These are phyloP conservation scores for Miltochrista miniata DNA, from an alignment of 2,888 invertebrate genomes.

Conservation along the genomic window DNA sequence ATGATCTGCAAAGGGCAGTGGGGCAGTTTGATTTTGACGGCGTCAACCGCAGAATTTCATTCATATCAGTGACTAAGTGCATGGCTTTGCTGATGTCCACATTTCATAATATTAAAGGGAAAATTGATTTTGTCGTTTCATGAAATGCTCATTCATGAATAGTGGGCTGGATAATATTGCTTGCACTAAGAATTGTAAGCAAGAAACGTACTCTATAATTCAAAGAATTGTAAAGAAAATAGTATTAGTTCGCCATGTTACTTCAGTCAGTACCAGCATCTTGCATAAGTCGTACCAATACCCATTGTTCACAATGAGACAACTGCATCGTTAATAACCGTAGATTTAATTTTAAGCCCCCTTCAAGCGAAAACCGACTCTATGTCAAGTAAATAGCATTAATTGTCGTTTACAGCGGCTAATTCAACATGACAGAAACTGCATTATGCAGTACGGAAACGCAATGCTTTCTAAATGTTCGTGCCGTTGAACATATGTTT, in stretches of 20 bases:
- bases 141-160: too few species aligned
- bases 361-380: slow-evolving; percentile 26
- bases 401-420: slow-evolving; percentile 19
- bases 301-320: slow-evolving; percentile 45
- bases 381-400: slow-evolving; percentile 17
- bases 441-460: slow-evolving; percentile 54
- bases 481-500: slow-evolving; percentile 41
- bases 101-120: too few species aligned
- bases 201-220: background rate
- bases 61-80: too few species aligned
- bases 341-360: slow-evolving; percentile 25
- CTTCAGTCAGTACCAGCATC: slow-evolving; percentile 20
- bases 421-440: slow-evolving; percentile 43
- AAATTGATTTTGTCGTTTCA: too few species aligned
- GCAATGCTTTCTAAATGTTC: slow-evolving; percentile 56
- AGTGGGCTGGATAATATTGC: too few species aligned
- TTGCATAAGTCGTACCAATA: slow-evolving; percentile 39
- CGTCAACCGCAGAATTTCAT: too few species aligned
- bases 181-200: too few species aligned
- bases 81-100: too few species aligned
- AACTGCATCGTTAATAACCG: slow-evolving; percentile 34
- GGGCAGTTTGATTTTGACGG: too few species aligned
- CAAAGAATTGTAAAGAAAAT: background rate
- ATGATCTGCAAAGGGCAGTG: too few species aligned
- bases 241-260: slow-evolving; percentile 15